Evolutionary conservation across 1,140 invertebrate species (phyloP).

Genomic region (Panonychus citri): DNA sequence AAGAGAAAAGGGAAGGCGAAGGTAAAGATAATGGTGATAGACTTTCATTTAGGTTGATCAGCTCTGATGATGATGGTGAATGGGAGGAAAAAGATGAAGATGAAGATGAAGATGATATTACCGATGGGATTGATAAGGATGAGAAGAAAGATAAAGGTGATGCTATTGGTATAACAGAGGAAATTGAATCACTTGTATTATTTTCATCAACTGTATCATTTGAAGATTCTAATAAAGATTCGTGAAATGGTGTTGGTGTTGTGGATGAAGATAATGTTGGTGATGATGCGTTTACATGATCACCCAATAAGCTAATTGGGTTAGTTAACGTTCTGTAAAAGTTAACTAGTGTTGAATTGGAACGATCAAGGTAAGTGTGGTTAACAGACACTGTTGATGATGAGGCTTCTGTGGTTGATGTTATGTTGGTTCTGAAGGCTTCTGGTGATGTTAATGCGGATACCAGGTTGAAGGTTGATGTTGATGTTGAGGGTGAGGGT

Average conservation of each 20-base stretch:
- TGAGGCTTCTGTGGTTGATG: too few species aligned
- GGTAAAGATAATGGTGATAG: background rate
- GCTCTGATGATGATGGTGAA: background rate
- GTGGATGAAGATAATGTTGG: background rate
- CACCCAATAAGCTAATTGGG: background rate
- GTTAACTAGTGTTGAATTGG: background rate
- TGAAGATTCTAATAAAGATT: background rate
- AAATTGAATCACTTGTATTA: background rate
- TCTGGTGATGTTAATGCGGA: too few species aligned
- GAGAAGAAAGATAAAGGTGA: background rate
- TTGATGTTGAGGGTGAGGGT: too few species aligned
- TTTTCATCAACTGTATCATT: background rate
- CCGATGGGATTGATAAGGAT: background rate
- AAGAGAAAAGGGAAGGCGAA: background rate
- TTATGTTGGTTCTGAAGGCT: too few species aligned
- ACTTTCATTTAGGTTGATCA: background rate
- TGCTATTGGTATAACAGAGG: background rate
- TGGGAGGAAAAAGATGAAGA: background rate
- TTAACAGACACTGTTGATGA: too few species aligned
- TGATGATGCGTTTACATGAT: background rate
- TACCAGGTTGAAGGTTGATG: too few species aligned
- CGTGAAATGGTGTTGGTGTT: background rate
- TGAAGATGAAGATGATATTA: background rate
- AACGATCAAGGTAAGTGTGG: too few species aligned
- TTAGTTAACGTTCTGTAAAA: background rate